Evolutionary conservation across 2,113 vertebrate genomes (phyloP).

Genomic region (Vimba vimba): DNA sequence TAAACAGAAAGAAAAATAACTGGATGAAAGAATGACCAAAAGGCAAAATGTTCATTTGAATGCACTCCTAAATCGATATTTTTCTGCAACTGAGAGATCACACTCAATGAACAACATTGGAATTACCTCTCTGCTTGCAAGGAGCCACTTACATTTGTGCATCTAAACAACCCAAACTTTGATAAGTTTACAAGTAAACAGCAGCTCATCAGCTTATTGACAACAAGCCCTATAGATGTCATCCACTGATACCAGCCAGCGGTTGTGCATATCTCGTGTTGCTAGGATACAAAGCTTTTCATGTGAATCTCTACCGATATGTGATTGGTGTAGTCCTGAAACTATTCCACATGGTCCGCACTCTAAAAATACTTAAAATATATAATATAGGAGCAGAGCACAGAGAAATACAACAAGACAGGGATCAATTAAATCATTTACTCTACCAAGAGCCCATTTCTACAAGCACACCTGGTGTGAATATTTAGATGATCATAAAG

Average conservation of each 20-base stretch:
- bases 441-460: not conserved
- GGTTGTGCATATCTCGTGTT: constrained; percentile 62
- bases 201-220: constrained; percentile 50
- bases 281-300: constrained; percentile 72
- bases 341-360: constrained; percentile 64
- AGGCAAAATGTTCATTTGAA: not conserved
- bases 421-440: not conserved
- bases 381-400: constrained; percentile 53
- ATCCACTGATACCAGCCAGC: constrained; percentile 45
- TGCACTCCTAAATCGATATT: not conserved
- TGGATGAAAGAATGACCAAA: not conserved
- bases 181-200: constrained; percentile 62
- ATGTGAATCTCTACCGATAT: constrained; percentile 61
- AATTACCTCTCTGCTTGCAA: constrained; percentile 42
- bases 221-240: constrained; percentile 50
- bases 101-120: not conserved
- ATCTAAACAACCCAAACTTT: constrained; percentile 52
- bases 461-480: not conserved
- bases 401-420: constrained; percentile 53
- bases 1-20: not conserved
- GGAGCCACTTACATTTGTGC: constrained; percentile 12
- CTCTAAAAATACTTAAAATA: constrained; percentile 69
- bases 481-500: constrained; percentile 5
- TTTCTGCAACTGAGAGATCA: not conserved
- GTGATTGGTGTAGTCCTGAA: constrained; percentile 65